Evolutionary conservation across 2,113 vertebrate genomes (phyloP), one percentile per base, ranked within the genome.

Genomic region (Colius striatus): DNA sequence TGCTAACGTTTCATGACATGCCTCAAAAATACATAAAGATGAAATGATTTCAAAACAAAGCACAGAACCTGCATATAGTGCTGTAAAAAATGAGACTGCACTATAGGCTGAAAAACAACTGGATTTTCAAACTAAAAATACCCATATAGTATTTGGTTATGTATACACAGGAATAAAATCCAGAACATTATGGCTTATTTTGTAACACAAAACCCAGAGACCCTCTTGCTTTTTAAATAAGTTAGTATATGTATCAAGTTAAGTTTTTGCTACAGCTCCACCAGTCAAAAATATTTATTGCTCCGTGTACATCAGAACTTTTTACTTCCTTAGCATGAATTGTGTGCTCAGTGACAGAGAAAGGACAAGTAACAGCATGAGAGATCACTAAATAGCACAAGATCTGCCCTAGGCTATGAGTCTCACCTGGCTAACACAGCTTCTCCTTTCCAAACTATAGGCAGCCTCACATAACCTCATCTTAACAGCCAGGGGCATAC

Each of bases 351-450:
- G 70, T 80, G 90, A 41, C 80, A 87, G 38, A 71, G 75, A 78
- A 90, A 54, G 74, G 90, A 86, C 81, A 87, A 84, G 66, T 32
- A 90, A 36, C 61, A 84, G 91, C 72, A 70, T 6, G 70, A 62
- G 70, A 60, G 70, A 92, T 34, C 58, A 71, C 60, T 83, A 53
- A 76, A 51, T 4, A 67, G 90, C 3, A 3, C 82, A 23, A n/a
- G 53, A 36, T 29, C 29, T 51, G 84, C 92, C 86, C 78, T 20
- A 7, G 74, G 83, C 86, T 84, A 26, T 2, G 10, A 57, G 21
- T 79, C 90, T 55, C 74, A 62, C 76, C 38, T 77, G 73, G 48
- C 21, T 72, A 80, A 34, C 87, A 71, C 34, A 90, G 61, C 38
- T 61, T 74, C 76, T 34, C 74, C 70, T 62, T 61, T 53, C 77